Conservation (phyloP, 2,888 invertebrate species). For the Pristionchus arcanus region DNA sequence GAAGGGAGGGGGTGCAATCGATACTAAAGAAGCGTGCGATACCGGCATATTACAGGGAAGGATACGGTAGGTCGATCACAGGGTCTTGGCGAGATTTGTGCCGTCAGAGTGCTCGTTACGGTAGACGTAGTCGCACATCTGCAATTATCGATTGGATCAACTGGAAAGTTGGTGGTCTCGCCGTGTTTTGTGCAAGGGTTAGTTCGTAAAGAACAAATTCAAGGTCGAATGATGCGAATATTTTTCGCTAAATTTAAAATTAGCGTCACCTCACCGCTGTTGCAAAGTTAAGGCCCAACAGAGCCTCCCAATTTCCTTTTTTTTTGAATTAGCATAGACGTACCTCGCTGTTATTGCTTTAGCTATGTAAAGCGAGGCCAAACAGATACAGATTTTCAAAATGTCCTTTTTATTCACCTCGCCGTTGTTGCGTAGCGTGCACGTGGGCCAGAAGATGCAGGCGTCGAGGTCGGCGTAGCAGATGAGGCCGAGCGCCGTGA, state of each 20-base stretch:
- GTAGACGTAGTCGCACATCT: conserved; percentile 71
- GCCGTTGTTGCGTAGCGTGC: conserved; percentile 70
- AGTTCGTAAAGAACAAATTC: no score
- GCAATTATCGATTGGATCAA: conserved; percentile 54
- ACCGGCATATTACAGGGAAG: conserved; percentile 42
- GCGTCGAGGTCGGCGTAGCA: conserved; percentile 94
- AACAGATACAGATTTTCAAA: no score
- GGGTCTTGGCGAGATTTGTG: conserved; percentile 34
- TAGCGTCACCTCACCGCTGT: no score
- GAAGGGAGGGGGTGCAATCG: neutral
- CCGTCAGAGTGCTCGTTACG: conserved; percentile 57
- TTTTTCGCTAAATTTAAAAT: no score
- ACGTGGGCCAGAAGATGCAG: conserved; percentile 89
- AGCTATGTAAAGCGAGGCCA: no score
- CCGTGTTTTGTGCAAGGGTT: no score
- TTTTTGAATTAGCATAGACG: no score
- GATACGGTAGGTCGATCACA: conserved; percentile 32
- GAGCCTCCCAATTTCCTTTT: no score
- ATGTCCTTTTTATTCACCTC: conserved; percentile 60
- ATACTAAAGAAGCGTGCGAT: neutral
- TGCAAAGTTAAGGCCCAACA: no score
- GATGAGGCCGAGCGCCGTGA: conserved; percentile 92
- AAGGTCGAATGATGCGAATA: no score
- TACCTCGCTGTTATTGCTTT: conserved; percentile 65
- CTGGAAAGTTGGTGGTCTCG: no score